Evolutionary conservation across 2,888 invertebrate species (phyloP).

Genomic region (Molanna angustata): DNA sequence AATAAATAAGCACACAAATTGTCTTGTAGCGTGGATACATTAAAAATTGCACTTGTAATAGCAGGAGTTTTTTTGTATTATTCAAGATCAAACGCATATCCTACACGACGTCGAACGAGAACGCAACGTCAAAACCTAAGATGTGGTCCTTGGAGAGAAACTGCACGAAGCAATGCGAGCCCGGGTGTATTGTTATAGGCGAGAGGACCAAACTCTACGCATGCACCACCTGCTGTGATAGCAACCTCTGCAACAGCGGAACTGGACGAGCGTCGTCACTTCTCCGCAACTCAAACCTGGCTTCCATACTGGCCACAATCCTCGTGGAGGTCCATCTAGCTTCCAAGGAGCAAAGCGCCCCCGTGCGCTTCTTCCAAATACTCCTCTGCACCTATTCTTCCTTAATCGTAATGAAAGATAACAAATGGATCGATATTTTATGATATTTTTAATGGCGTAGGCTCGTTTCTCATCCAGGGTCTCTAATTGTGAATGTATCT

Average conservation of each 20-base stretch:
- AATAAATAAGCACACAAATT: too few species aligned
- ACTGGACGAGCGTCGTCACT: slow-evolving; percentile 44
- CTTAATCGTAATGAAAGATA: slow-evolving; percentile 1
- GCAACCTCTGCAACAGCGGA: slow-evolving; percentile 75
- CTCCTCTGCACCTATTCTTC: not conserved
- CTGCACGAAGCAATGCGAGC: slow-evolving; percentile 79
- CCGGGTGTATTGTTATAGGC: slow-evolving; percentile 86
- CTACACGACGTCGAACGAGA: slow-evolving; percentile 79
- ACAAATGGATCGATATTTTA: slow-evolving; percentile 12
- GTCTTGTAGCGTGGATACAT: not conserved
- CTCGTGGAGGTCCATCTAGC: slow-evolving; percentile 11
- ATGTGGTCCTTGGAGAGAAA: slow-evolving; percentile 84
- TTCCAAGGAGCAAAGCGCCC: slow-evolving; percentile 12
- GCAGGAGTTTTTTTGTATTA: slow-evolving; percentile 17
- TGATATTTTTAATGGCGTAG: slow-evolving; percentile 17
- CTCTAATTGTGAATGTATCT: too few species aligned
- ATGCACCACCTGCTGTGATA: slow-evolving; percentile 82
- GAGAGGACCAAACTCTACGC: slow-evolving; percentile 85
- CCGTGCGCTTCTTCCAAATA: slow-evolving; percentile 1
- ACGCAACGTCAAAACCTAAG: slow-evolving; percentile 69
- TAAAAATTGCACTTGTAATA: not conserved
- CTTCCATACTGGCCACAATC: slow-evolving; percentile 20
- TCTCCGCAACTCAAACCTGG: slow-evolving; percentile 16
- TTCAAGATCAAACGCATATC: slow-evolving; percentile 76
- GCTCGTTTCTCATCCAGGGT: too few species aligned